Evolutionary conservation across 1,140 invertebrate species (phyloP), one percentile per base, ranked within the genome.

Genomic region (Drosophila ananassae): DNA sequence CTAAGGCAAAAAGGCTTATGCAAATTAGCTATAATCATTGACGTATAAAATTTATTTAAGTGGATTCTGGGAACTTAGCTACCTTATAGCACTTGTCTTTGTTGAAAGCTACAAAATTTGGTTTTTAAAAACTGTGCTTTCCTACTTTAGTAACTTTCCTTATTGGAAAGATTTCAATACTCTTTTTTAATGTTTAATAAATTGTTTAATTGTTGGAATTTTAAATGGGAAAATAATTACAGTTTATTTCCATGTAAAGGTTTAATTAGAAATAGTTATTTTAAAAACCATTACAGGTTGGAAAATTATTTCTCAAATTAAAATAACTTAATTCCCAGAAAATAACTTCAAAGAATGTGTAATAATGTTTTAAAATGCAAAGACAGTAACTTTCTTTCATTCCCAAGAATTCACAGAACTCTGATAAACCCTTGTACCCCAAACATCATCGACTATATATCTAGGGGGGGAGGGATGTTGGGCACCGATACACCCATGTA

Each of bases 11-110:
- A 24, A 48, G 61, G 52, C 71, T 66, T 58, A 74, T 74, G 72
- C 53, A 66, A 75, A 75, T 75, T 58, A 57, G 52, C 52, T 17
- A 58, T 63, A 58, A 75, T 75, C 48, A 58, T 74, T 74, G 52
- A 74, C 71, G 71, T 74, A 75, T 32, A 64, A 52, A 66, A 63
- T 64, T 56, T 56, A 47, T 60, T 74, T 66, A 58, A 74, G 72
- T 64, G 72, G 69, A 58, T 74, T 64, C 72, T 52, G 72, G 64
- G 72, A 74, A 64, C 53, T 34, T 24, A 22, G 22, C 51, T 24
- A 34, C 51, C 30, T 37, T 37, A 37, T 37, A 21, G 34, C 46
- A 56, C 63, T 68, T 48, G 32, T 52, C 24, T 44, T 12, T 4
- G 34, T 37, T 37, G 12, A n/a, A 37, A 37, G 34, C 34, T 37